Percentiles rank a stretch among this genome's conserved stretches.
Conservation (phyloP, 2,797 vertebrate genomes). For the Diglossa cyanea region DNA sequence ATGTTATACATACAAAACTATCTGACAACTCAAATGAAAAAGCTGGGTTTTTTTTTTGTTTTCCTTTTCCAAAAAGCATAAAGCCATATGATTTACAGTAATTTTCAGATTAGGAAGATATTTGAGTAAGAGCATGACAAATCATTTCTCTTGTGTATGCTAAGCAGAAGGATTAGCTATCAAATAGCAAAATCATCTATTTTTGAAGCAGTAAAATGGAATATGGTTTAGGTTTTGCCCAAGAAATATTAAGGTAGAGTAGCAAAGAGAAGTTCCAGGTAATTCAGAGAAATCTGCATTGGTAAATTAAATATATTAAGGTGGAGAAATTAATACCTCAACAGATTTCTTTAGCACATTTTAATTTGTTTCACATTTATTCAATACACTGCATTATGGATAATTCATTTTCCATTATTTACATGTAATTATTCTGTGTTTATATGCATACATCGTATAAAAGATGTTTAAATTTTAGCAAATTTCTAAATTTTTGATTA, state of each 20-base stretch:
- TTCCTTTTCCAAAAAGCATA: background rate
- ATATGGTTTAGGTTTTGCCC: background rate
- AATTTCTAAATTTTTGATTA: background rate
- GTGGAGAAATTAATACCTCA: background rate
- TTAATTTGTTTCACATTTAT: background rate
- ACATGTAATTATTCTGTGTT: background rate
- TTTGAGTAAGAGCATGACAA: background rate
- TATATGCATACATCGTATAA: background rate
- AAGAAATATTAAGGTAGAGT: background rate
- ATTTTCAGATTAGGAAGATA: constrained; percentile 19
- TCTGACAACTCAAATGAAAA: background rate
- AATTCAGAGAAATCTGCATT: background rate
- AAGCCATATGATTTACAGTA: background rate
- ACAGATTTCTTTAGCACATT: background rate
- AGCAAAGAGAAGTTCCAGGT: background rate
- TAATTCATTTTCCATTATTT: background rate
- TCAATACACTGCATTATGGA: background rate
- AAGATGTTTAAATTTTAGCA: background rate
- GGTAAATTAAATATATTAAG: background rate
- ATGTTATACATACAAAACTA: background rate
- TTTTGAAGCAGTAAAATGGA: background rate
- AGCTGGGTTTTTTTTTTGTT: too few species aligned
- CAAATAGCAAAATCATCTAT: background rate
- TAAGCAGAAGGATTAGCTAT: background rate
- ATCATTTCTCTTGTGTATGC: background rate